Evolutionary conservation across 2,113 vertebrate genomes (phyloP), one percentile per base, ranked within the genome.

Genomic region (Ictalurus furcatus): DNA sequence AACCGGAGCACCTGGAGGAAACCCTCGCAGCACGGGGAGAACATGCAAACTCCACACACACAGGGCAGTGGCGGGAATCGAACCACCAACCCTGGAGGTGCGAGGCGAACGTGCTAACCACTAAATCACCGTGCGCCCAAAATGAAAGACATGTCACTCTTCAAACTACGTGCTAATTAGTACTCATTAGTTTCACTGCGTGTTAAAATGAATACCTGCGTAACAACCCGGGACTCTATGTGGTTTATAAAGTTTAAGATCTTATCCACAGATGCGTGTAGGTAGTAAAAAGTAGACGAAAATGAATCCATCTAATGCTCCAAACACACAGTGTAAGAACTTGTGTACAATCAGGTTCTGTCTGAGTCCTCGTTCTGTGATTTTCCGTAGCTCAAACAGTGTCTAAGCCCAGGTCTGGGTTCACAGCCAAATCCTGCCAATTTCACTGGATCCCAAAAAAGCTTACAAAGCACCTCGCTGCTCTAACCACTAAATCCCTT

Each of bases 381-480:
- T 69, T 69, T 88, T 65, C 11, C 25, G 25, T 63, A 71, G 63
- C 78, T 88, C n/a, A 34, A 81, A 81, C 79, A n/a, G 14, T 16
- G 16, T 12, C 58, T 25, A 14, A 81, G 79, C 7, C 23, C 63
- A 59, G 52, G 79, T 83, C 54, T 83, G 79, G 65, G 34, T 73
- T 82, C 25, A 21, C 65, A 12, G 79, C 52, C 87, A 82, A 87
- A 67, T 87, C 86, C 58, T 87, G 76, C 76, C 61, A 37, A 69
- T 69, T 88, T 54, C 79, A 87, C 61, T 52, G 48, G 48, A 69
- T 82, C 17, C 9, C 17, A 58, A 82, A 81, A 25, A 67, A 54
- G 86, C 86, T 81, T 54, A 69, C 59, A 37, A 88, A 88, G 52
- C 86, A 37, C 13, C 59, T 80, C 58, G 25, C 30, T 87, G 86